Base-by-base conservation (phyloP, 2,113 vertebrate genomes). In the Oreochromis niloticus region DNA sequence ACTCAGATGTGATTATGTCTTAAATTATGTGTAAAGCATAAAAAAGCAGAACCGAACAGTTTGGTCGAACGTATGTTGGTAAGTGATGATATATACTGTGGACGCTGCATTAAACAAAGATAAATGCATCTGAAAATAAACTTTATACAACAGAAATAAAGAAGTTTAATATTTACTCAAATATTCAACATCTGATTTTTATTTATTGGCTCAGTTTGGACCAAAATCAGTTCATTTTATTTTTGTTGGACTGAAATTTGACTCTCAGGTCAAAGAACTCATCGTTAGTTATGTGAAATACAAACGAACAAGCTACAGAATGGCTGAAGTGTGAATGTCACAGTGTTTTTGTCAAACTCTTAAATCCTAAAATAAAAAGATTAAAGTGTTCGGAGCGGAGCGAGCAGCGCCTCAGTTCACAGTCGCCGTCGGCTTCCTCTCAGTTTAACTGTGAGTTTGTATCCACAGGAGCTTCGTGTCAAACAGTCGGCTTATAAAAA, bases 331-430 rank as follows among this genome's bases (percentile, higher is more conserved):
- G 48, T 52, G 17, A 32, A 9, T 9, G 14, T 59, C 56, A 9
- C 27, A 0, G 7, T 41, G 36, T 43, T 24, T 0, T 0, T 71
- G 66, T 71, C 66, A 24, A 6, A 1, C 13, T 43, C 66, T 46
- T 16, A 71, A 43, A 71, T 9, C n/a, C n/a, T 71, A 1, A 43
- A 71, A 71, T 71, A 71, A 71, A 71, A 71, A 0, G 36, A 71
- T 43, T 22, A 24, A 43, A 43, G 36, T 13, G 12, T 22, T 22
- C 1, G 0, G 63, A 41, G 24, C 7, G 2, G 2, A 27, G 3
- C 0, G 7, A 71, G 66, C 12, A n/a, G n/a, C n/a, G n/a, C n/a
- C n/a, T n/a, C n/a, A n/a, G n/a, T n/a, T n/a, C n/a, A 6, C 14
- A 16, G 11, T 6, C 46, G 3, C 9, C 0, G 61, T 39, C 32